Conservation (phyloP, 1,140 invertebrate genomes). For the Panagrolaimus sp. region DNA sequence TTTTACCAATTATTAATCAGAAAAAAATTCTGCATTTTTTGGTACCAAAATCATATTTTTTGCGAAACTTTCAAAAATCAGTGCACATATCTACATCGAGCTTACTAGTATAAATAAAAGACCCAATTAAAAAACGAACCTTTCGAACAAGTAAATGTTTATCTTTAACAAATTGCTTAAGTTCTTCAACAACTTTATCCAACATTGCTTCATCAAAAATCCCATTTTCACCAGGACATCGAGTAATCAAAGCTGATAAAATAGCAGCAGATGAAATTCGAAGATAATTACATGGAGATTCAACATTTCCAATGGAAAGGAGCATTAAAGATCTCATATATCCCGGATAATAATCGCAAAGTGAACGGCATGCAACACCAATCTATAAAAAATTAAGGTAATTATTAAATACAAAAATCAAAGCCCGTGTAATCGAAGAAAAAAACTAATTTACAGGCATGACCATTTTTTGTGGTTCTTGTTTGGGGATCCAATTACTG, state of each 20-base stretch:
- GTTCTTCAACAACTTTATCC: slow-evolving; percentile 30
- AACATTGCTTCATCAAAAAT: slow-evolving; percentile 45
- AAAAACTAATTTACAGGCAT: slow-evolving; percentile 18
- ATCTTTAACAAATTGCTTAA: slow-evolving; percentile 35
- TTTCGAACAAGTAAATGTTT: slow-evolving; percentile 44
- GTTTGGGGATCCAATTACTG: no score
- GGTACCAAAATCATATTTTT: no score
- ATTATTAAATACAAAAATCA: slow-evolving; percentile 23
- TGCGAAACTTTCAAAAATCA: no score
- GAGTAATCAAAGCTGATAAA: slow-evolving; percentile 40
- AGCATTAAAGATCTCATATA: slow-evolving; percentile 38
- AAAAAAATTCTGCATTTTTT: no score
- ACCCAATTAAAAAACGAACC: slow-evolving; percentile 22
- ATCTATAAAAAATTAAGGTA: slow-evolving; percentile 36
- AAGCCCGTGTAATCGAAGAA: not conserved
- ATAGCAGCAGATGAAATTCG: slow-evolving; percentile 41
- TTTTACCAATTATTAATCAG: no score
- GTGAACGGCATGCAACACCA: slow-evolving; percentile 31
- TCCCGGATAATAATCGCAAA: slow-evolving; percentile 30
- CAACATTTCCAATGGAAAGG: slow-evolving; percentile 28
- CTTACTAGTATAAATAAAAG: not conserved
- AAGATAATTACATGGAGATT: slow-evolving; percentile 32
- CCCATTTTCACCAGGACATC: slow-evolving; percentile 34
- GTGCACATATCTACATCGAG: not conserved
- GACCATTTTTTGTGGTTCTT: not conserved